Conservation (phyloP, 1,140 invertebrate species). For the Aleiodes sp. region DNA sequence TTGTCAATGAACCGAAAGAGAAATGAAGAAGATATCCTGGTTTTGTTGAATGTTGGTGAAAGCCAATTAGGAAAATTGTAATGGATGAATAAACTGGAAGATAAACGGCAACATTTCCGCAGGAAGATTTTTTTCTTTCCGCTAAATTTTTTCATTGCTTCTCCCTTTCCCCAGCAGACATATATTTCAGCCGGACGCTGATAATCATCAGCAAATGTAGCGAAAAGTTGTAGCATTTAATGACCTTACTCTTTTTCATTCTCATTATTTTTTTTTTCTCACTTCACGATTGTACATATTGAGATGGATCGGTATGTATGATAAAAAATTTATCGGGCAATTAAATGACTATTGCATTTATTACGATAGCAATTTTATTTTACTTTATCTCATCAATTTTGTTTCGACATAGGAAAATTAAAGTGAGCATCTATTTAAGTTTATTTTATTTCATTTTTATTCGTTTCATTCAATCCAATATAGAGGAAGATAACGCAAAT, state of each 20-base stretch:
- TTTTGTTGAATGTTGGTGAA: background rate
- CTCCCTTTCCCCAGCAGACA: background rate
- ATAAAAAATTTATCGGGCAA: background rate
- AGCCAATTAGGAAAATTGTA: constrained; percentile 6
- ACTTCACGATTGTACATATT: background rate
- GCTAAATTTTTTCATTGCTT: background rate
- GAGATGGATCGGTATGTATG: background rate
- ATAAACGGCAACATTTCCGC: background rate
- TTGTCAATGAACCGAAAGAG: no score
- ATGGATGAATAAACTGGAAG: background rate
- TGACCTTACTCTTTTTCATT: background rate
- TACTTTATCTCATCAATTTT: no score
- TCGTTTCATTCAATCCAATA: no score
- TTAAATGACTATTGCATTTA: background rate
- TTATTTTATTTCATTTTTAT: no score
- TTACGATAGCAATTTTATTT: background rate
- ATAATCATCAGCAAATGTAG: constrained; percentile 5
- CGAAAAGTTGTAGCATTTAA: constrained; percentile 5
- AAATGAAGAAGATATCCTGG: background rate
- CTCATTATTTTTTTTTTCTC: background rate
- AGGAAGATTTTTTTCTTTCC: background rate
- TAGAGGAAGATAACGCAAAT: no score
- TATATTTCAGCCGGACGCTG: constrained; percentile 9
- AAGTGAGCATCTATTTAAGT: no score
- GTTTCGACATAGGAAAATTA: no score